These are phyloP conservation scores for Microtus richardsoni DNA, from an alignment of 2,113 vertebrate genomes.

Conservation along the genomic window DNA sequence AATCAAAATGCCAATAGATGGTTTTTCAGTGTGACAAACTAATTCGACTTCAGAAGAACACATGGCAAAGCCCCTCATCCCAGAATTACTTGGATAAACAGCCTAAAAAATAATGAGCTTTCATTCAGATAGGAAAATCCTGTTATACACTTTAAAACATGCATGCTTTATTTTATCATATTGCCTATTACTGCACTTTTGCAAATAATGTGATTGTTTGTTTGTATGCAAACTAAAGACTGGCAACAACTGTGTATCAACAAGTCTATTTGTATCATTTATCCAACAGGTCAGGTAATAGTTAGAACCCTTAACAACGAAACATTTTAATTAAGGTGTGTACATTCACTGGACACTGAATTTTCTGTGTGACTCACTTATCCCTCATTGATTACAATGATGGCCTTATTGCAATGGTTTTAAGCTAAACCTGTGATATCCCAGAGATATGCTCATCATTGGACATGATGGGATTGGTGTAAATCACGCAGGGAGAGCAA, in stretches of 20 bases:
- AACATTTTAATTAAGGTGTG: neutral
- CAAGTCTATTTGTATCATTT: neutral
- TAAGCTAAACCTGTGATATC: neutral
- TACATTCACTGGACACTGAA: neutral
- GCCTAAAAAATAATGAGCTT: neutral
- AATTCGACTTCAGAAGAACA: slow-evolving; percentile 23
- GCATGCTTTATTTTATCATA: neutral
- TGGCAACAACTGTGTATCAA: neutral
- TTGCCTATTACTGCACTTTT: neutral
- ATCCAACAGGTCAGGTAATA: neutral
- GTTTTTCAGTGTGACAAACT: neutral
- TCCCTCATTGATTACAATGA: neutral
- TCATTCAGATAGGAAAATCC: neutral
- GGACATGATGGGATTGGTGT: neutral
- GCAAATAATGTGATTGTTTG: neutral
- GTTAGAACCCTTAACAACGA: neutral
- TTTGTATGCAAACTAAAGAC: neutral
- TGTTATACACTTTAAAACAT: neutral
- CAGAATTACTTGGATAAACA: neutral
- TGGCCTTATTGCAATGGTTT: neutral
- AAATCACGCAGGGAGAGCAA: neutral
- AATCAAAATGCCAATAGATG: slow-evolving; percentile 8
- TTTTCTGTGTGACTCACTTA: neutral
- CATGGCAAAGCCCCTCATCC: neutral
- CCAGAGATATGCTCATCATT: neutral